These are phyloP conservation scores for Leptura quadrifasciata DNA, from an alignment of 2,888 invertebrate species.

Conservation along the genomic window DNA sequence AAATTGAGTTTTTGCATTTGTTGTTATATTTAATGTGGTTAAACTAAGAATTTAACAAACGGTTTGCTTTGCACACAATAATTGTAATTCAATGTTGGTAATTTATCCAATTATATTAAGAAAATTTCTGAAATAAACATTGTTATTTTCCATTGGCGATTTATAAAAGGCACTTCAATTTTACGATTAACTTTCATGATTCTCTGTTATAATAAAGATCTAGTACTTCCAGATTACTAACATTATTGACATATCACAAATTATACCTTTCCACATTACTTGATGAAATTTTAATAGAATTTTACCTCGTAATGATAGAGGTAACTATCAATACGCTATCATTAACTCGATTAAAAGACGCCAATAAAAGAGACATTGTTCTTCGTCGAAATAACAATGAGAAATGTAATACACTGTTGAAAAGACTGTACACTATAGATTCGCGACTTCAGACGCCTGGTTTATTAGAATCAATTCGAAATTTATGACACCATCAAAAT, in stretches of 20 bases:
- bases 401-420: slow-evolving; percentile 33
- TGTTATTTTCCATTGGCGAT: background rate
- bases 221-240: background rate
- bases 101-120: too few species aligned
- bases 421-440: slow-evolving; percentile 17
- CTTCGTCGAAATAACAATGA: slow-evolving; percentile 25
- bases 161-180: background rate
- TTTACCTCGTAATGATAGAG: slow-evolving; percentile 2
- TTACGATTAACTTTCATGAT: background rate
- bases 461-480: slow-evolving; percentile 25
- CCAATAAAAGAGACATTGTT: slow-evolving; percentile 33
- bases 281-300: slow-evolving; percentile 37
- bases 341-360: slow-evolving; percentile 33
- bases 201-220: background rate
- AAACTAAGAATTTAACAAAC: too few species aligned
- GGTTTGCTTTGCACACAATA: too few species aligned
- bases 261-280: slow-evolving; percentile 5
- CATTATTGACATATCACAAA: slow-evolving; percentile 29
- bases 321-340: slow-evolving; percentile 9
- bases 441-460: slow-evolving; percentile 16
- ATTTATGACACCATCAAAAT: slow-evolving; percentile 29
- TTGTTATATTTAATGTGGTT: too few species aligned
- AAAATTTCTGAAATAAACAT: background rate
- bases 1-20: too few species aligned
- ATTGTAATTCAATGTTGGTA: too few species aligned